Percentiles rank a stretch among this genome's conserved stretches.
Evolutionary conservation across 35 echinoderm and acorn worm genomes (phyloP).

Genomic region (Apostichopus parvimensis): DNA sequence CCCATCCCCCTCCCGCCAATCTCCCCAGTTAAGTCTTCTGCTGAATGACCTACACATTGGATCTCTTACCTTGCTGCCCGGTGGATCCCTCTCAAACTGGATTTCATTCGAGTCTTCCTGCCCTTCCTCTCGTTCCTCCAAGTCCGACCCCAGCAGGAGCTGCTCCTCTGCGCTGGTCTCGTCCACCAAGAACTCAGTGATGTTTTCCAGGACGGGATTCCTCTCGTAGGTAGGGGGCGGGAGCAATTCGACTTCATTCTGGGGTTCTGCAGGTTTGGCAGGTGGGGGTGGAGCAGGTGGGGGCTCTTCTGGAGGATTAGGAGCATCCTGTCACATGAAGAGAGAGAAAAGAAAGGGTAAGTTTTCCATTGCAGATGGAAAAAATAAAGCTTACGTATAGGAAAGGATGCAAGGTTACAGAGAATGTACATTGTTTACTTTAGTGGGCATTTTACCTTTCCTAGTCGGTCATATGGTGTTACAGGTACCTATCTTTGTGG

Average conservation of each 20-base stretch:
- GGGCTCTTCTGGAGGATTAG: neutral
- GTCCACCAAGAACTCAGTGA: slow-evolving; percentile 96
- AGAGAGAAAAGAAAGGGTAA: neutral
- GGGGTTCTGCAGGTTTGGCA: neutral
- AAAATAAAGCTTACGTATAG: too few relatives aligned
- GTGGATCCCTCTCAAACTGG: slow-evolving; percentile 75
- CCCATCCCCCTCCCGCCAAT: too few relatives aligned
- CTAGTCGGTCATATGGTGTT: too few relatives aligned
- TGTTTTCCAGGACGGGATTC: slow-evolving; percentile 98
- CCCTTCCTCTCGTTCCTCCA: slow-evolving; percentile 71
- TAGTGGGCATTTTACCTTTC: too few relatives aligned
- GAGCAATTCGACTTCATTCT: slow-evolving; percentile 39
- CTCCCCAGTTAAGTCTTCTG: too few relatives aligned
- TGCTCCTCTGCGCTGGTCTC: slow-evolving; percentile 97
- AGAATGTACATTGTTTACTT: too few relatives aligned
- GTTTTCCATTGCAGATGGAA: neutral
- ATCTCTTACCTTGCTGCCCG: slow-evolving; percentile 69
- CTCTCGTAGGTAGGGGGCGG: slow-evolving; percentile 47
- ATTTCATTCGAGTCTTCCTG: slow-evolving; percentile 65
- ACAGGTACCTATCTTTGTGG: too few relatives aligned
- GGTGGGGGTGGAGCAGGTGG: neutral
- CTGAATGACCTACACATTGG: too few relatives aligned
- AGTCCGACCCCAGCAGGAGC: slow-evolving; percentile 72
- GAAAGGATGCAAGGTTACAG: too few relatives aligned
- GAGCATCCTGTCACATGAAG: neutral